Evolutionary conservation across 2,888 invertebrate species (phyloP).

Genomic region (Salticus scenicus): DNA sequence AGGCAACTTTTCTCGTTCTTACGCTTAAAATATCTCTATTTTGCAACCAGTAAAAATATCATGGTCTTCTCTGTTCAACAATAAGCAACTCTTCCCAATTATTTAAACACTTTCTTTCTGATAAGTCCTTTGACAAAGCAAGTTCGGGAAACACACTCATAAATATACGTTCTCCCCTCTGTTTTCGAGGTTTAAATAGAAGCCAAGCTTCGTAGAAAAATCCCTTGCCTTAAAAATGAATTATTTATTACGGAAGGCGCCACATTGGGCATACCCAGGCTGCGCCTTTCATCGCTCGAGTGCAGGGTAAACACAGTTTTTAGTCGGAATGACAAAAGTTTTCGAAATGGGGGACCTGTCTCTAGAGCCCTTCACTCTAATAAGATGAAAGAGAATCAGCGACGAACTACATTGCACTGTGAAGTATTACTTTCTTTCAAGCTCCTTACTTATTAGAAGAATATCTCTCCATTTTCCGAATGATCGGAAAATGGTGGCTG

Average conservation of each 20-base stretch:
- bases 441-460: too few species aligned
- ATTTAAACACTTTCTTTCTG: too few species aligned
- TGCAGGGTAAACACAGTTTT: conserved; percentile 33
- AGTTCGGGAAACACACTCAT: neutral
- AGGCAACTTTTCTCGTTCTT: too few species aligned
- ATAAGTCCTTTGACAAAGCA: neutral
- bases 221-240: conserved; percentile 20
- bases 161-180: too few species aligned
- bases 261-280: neutral
- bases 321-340: neutral
- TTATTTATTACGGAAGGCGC: conserved; percentile 30
- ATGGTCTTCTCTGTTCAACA: too few species aligned
- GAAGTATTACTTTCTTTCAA: too few species aligned
- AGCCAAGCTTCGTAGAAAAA: neutral
- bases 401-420: too few species aligned
- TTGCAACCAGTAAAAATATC: too few species aligned
- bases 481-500: too few species aligned
- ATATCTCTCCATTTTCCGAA: too few species aligned
- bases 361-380: neutral
- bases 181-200: neutral
- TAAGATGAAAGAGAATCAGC: neutral
- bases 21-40: too few species aligned
- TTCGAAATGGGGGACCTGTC: neutral
- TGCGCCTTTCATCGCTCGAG: neutral
- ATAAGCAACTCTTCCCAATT: too few species aligned